Evolutionary conservation across 53 echinoderm and acorn worm genomes (phyloP), one percentile per base, ranked within the genome.

Genomic region (Paelopatides confundens): DNA sequence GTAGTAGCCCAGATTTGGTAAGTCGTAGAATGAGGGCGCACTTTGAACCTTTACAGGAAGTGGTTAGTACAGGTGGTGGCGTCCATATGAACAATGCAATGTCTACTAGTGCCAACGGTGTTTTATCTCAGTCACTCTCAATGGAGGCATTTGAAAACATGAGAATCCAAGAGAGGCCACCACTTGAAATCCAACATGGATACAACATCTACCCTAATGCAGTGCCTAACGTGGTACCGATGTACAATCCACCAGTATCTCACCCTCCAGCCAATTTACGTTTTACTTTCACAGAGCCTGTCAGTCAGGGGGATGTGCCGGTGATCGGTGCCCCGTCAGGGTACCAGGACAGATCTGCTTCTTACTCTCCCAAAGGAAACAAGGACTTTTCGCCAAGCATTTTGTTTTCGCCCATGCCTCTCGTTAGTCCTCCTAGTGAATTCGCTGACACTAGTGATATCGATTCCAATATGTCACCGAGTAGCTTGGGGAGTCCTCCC

Each of bases 371-470:
- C 1, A 63, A 83, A 10, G 46, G 63, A 10, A 83, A 65, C 36
- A 62, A 40, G 38, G 63, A 63, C 5, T 83, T 37, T 64, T 83
- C 83, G 24, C 83, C 83, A 15, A 63, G 15, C 23, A 21, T 64
- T 35, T 36, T 83, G 36, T 71, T 77, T 34, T 92, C 76, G 26
- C 85, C 90, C 37, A 84, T 93, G 66, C 93, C 95, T 48, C 67
- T 94, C 39, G 85, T 96, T 36, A 91, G 96, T 68, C 96, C 96
- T 37, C 96, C 96, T 1, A 96, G 96, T 87, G 96, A 94, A 71
- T 96, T 96, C 89, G 96, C 96, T 4, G 96, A 96, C 71, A 93
- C 91, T n/a, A 96, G 94, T 71, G 94, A 93, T 79, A 91, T 96
- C 64, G 96, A 96, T 65, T 96, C 96, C 46, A 96, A 92, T 68